Conservation (phyloP, 2,888 invertebrate species). For the Eristalis intricaria region DNA sequence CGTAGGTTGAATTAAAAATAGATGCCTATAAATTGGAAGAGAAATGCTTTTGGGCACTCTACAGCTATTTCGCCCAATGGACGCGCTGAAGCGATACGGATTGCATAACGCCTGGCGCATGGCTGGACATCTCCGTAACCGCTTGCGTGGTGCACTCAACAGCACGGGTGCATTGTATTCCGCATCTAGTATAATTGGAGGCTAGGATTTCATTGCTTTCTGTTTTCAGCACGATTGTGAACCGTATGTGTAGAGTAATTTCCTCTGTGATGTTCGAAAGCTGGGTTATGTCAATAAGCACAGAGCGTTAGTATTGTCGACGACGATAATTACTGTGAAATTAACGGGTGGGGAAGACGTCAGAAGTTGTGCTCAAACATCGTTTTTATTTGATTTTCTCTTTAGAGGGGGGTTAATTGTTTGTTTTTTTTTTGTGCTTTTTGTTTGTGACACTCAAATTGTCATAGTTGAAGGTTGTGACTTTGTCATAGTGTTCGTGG, state of each 20-base stretch:
- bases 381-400: neutral
- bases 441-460: too few species aligned
- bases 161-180: neutral
- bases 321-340: neutral
- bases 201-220: constrained; percentile 11
- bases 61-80: neutral
- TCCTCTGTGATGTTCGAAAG: constrained; percentile 7
- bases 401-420: neutral
- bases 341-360: neutral
- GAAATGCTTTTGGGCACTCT: neutral
- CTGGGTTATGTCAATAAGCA: neutral
- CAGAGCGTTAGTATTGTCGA: neutral
- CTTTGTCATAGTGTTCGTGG: too few species aligned
- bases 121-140: neutral
- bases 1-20: neutral
- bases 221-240: neutral
- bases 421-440: neutral
- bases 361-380: neutral
- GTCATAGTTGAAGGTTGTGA: too few species aligned
- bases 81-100: neutral
- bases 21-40: neutral
- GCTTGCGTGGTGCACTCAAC: neutral
- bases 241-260: neutral
- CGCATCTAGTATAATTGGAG: constrained; percentile 9
- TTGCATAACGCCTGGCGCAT: neutral